phyloP scores from a whole-genome alignment of 2,888 invertebrate species.

The Drosophila quinaria region DNA sequence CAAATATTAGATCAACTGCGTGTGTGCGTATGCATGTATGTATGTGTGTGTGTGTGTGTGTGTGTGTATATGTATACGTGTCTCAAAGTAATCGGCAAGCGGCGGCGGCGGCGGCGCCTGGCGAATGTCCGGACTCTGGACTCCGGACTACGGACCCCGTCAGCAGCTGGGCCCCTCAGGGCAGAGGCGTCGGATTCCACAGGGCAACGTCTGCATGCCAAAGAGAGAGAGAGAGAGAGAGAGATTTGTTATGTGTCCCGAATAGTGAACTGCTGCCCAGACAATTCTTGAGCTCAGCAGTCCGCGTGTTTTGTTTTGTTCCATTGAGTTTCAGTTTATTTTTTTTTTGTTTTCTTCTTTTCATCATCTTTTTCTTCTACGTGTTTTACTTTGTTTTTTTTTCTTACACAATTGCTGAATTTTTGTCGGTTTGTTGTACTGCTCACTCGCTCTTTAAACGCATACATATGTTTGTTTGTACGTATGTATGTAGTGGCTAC shows the following conservation, averaged over 20 bases:
- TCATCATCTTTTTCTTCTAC: not conserved
- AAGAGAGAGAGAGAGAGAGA: slow-evolving; percentile 28
- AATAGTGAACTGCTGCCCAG: slow-evolving; percentile 50
- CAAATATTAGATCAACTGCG: slow-evolving; percentile 6
- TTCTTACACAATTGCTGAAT: slow-evolving; percentile 10
- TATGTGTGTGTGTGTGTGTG: slow-evolving; percentile 7
- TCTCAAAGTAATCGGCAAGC: slow-evolving; percentile 41
- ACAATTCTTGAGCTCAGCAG: slow-evolving; percentile 50
- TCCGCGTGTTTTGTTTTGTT: slow-evolving; percentile 44
- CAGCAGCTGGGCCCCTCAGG: slow-evolving; percentile 29
- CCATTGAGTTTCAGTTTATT: slow-evolving; percentile 3
- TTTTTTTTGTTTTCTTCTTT: slow-evolving; percentile 13
- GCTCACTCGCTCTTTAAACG: slow-evolving; percentile 18
- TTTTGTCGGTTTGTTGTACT: slow-evolving; percentile 35
- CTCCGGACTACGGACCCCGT: slow-evolving; percentile 27
- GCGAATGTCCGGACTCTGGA: slow-evolving; percentile 34
- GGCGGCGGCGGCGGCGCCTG: slow-evolving; percentile 49
- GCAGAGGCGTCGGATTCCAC: slow-evolving; percentile 51
- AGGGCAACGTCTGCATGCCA: slow-evolving; percentile 56
- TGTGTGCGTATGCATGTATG: slow-evolving; percentile 4
- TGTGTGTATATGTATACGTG: slow-evolving; percentile 20
- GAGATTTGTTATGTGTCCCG: slow-evolving; percentile 48
- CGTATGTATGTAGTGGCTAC: not conserved
- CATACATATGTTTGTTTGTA: not conserved
- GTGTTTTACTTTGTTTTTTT: not conserved